Evolutionary conservation across 2,888 invertebrate genomes (phyloP), one percentile per base, ranked within the genome.

Genomic region (Agonum fuliginosum): DNA sequence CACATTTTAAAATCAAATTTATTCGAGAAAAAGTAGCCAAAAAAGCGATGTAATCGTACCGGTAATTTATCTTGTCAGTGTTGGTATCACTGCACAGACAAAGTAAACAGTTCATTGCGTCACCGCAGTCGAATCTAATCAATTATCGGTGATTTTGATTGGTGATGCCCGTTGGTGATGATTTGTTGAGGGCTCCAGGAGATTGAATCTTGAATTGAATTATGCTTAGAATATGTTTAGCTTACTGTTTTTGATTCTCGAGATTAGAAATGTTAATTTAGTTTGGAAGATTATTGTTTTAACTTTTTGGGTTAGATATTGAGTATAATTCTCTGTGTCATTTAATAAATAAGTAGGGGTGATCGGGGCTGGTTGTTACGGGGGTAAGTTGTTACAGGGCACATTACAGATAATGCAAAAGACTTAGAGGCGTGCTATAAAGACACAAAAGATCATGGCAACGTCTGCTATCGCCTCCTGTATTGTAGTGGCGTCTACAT

Each of bases 1-100:
- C 62, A 37, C 34, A 65, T 76, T 76, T 76, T 51, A 43, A 74
- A 46, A 41, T 65, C 22, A 74, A 74, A 46, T 74, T 51, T 67
- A 76, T 76, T 73, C 54, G 22, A 34, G 65, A 67, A 67, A 67
- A 67, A 67, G 67, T 62, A 30, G 30, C 58, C 58, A 62, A 30
- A 62, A 62, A 62, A 43, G 20, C 67, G 37, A 67, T 67, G 67
- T 67, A 67, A 67, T 67, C 67, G 41, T 67, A 17, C n/a, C 67
- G 20, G 54, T 58, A 73, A 73, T 73, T 20, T 73, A 41, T 73
- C 54, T 58, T 37, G 20, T 37, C 37, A 54, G 6, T 6, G 3
- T 10, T 46, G 46, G 17, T 46, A 46, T 46, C 46, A 46, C 46
- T 17, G 30, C 30, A n/a, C n/a, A 30, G 30, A 62, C 30, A 30